Base-by-base conservation (phyloP, 2,113 vertebrate species). In the Mormoops blainvillei region DNA sequence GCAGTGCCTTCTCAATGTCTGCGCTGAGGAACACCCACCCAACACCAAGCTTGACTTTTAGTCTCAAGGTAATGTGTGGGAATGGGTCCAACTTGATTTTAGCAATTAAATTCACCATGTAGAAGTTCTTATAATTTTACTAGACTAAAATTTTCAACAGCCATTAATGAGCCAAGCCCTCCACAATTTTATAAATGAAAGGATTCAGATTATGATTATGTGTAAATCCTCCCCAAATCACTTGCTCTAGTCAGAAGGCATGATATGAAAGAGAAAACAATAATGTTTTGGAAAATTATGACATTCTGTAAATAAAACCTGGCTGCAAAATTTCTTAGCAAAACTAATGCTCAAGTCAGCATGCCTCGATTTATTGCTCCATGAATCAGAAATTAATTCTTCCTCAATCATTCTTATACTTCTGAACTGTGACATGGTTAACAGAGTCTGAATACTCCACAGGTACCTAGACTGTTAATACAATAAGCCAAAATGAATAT, bases 281-380 rank as follows among this genome's bases (percentile, higher is more conserved):
- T 96, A 97, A 84, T 96, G 36, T 87, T 97, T 98, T 95, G 94
- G 96, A 98, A 97, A 97, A 94, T 96, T 87, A 95, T 97, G 95
- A 97, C 87, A 95, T 98, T 98, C 96, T 96, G 73, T 97, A 89
- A 98, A 96, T 97, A 98, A 98, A 98, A 97, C 96, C 78, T 96
- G 91, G 90, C 80, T 97, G 89, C 20, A 96, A 91, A 96, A 94
- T 20, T 97, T 95, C 71, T 97, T 98, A 95, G 97, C 97, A 96
- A 97, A 97, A 97, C 68, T 45, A 83, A 94, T 67, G 7, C 54
- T 52, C 31, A 77, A 96, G 88, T 96, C 54, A 96, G 96, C 67
- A 95, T 96, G 87, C 63, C 98, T 97, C 3, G 14, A 26, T 97
- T 97, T 98, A 97, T 97, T 97, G 96, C 94, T 96, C 12, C 94